Evolutionary conservation across 2,888 invertebrate genomes (phyloP), one percentile per base, ranked within the genome.

Genomic region (Reticulitermes lucifugus): DNA sequence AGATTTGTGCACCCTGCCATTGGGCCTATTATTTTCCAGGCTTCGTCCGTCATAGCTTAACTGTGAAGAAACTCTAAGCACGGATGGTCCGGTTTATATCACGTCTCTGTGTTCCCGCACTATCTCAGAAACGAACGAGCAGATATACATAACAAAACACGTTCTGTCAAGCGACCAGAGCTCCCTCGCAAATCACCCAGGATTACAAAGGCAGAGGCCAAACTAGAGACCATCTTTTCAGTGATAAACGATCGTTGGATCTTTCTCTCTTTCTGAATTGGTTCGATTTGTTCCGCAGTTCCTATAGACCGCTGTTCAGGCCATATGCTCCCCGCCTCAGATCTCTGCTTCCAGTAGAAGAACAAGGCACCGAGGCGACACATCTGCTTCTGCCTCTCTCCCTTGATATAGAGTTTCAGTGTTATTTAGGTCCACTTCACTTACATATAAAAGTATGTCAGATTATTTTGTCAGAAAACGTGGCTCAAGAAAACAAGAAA

Each of bases 101-200:
- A 29, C 4, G 10, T 29, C 9, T 12, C 12, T 46, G 46, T 46
- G 46, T 9, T 9, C 9, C 46, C 46, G 46, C 4, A 2, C 7
- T 6, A 12, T n/a, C 12, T 25, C 25, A 14, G 70, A 29, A 70
- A 5, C n/a, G 29, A 25, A n/a, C 14, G 35, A 29, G 35, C 1
- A 35, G 71, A 2, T 18, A 29, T 71, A 35, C 29, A 41, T 73
- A 73, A 73, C 25, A 25, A 73, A 41, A 41, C 73, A n/a, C 73
- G 7, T 10, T 41, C 73, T 73, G 73, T 73, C 73, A 14, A 29
- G 73, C 7, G 6, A 29, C 9, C 41, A 9, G 35, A 29, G 25
- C 21, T n/a, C 22, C 73, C 73, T 41, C 73, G 73, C 73, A 73
- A 73, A 73, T 73, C 73, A 73, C 41, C 4, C 73, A 21, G 73